Percentiles rank a stretch among this genome's conserved stretches.
phyloP scores from a whole-genome alignment of 2,113 vertebrate genomes.

The Synodontis membranacea region DNA sequence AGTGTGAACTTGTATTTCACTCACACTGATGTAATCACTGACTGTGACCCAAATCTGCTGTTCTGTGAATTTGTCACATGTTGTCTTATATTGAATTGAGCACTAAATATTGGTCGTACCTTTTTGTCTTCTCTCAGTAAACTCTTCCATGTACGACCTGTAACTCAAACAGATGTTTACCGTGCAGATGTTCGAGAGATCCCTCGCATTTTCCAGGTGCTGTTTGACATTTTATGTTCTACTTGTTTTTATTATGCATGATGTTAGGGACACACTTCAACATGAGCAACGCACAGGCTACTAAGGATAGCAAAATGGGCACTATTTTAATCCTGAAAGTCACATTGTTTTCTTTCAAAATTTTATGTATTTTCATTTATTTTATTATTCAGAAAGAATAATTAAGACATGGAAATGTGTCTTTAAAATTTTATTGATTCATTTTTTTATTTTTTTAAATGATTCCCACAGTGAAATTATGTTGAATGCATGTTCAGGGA shows the following conservation, averaged over 20 bases:
- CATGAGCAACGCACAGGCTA: no score
- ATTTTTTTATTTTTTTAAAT: no score
- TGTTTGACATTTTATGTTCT: background rate
- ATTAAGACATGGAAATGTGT: no score
- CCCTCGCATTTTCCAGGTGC: slow-evolving; percentile 96
- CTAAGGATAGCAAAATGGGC: no score
- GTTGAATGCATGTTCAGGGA: no score
- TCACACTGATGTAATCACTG: background rate
- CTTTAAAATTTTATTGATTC: no score
- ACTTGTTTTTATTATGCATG: background rate
- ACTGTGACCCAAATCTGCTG: background rate
- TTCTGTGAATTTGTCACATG: background rate
- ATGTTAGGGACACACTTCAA: no score
- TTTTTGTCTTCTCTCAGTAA: slow-evolving; percentile 74
- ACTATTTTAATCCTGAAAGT: no score
- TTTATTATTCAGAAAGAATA: no score
- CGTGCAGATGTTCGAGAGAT: slow-evolving; percentile 93
- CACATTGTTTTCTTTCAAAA: no score
- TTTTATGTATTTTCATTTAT: no score
- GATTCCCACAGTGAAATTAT: no score
- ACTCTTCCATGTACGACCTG: slow-evolving; percentile 92
- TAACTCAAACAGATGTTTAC: slow-evolving; percentile 98
- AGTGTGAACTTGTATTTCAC: background rate
- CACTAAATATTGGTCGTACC: background rate
- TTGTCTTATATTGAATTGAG: background rate